Evolutionary conservation across 1,140 invertebrate species (phyloP).

Genomic region (Drosophila burlai): DNA sequence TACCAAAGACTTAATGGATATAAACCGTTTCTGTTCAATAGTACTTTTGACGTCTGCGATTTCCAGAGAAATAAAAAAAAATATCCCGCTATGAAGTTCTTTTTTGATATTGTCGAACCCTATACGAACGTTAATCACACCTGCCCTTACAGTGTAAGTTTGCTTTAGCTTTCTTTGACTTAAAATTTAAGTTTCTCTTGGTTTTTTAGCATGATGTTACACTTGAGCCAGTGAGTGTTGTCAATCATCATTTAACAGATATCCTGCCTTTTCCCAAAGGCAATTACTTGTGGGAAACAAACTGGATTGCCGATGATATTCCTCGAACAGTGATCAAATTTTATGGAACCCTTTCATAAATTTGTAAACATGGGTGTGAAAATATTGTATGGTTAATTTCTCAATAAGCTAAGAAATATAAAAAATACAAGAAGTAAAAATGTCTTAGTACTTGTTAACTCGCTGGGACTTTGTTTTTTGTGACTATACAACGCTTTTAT

Average conservation of each 20-base stretch:
- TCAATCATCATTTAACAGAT: not conserved
- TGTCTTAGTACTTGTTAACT: too few species aligned
- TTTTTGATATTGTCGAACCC: not conserved
- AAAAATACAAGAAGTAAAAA: too few species aligned
- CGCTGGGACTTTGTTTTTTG: too few species aligned
- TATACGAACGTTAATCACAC: conserved; percentile 11
- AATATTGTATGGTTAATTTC: too few species aligned
- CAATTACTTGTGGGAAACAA: not conserved
- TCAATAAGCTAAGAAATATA: too few species aligned
- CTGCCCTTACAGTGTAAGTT: not conserved
- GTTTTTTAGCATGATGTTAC: not conserved
- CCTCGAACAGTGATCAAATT: not conserved
- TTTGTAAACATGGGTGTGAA: not conserved
- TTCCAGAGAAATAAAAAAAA: not conserved
- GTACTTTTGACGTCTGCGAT: conserved; percentile 8
- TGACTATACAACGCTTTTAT: too few species aligned
- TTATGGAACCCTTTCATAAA: conserved; percentile 13
- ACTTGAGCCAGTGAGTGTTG: not conserved
- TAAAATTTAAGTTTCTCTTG: not conserved
- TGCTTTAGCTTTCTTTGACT: not conserved
- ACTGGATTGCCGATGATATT: conserved; percentile 2
- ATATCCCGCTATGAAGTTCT: not conserved
- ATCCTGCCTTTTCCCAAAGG: conserved; percentile 18
- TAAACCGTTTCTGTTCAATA: conserved; percentile 6
- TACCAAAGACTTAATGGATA: conserved; percentile 20